Evolutionary conservation across 1,140 invertebrate genomes (phyloP), one percentile per base, ranked within the genome.

Genomic region (Macrocentrus cingulum): DNA sequence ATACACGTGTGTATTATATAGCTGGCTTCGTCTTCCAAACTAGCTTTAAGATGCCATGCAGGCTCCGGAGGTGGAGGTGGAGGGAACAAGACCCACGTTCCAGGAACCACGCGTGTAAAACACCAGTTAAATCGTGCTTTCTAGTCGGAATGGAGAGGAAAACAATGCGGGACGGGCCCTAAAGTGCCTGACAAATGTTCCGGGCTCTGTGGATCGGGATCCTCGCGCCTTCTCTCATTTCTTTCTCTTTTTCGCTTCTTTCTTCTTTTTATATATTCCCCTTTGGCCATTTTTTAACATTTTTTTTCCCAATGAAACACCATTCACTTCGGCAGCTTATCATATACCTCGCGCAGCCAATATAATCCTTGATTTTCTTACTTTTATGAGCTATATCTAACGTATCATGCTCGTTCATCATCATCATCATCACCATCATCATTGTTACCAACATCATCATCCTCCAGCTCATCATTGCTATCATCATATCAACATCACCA

Each of bases 171-270:
- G 60, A 44, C 54, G 34, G 60, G 46, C 52, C 61, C 60, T 65
- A 63, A 65, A 65, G 58, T 65, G 56, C 46, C 64, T 63, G 60
- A 65, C 64, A 65, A 65, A 65, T 65, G 64, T 65, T 63, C 56
- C 41, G 52, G 54, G 58, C 48, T 36, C 56, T 62, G n/a, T n/a
- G 54, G 54, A 65, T 62, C 55, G 57, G 42, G 45, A 45, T 55
- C 36, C 54, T 50, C 46, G 52, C 15, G 53, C 22, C 44, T 49
- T 37, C 16, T 9, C 29, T 11, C 39, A 3, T 50, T 20, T 15
- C n/a, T 25, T 37, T 23, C 45, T 54, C 49, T 15, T 36, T n/a
- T 20, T 37, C 20, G n/a, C 9, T 41, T 49, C 23, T 29, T 29
- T 15, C 56, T 49, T 23, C 19, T 44, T 32, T 9, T 49, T 36